These are phyloP conservation scores for Orcinus orca DNA, from an alignment of 2,113 vertebrate species.

Conservation along the genomic window DNA sequence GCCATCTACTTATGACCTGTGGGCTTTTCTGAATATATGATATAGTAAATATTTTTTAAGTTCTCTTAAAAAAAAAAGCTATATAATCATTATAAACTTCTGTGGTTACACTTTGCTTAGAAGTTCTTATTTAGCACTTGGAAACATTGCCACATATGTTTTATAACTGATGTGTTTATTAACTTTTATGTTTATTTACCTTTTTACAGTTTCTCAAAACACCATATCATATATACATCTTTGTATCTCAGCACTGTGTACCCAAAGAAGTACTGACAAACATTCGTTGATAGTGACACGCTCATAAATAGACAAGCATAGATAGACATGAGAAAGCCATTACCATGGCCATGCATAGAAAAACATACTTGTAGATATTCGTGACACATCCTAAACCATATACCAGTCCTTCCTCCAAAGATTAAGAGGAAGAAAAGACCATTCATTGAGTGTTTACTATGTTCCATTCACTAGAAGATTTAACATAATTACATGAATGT, in stretches of 20 bases:
- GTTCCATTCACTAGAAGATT: not conserved
- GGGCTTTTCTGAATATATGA: not conserved
- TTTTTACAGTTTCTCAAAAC: not conserved
- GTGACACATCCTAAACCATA: not conserved
- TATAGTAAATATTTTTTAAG: not conserved
- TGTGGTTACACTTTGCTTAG: not conserved
- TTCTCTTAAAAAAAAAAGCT: not conserved
- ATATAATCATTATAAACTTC: not conserved
- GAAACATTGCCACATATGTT: not conserved
- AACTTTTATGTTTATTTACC: not conserved
- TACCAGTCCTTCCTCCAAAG: not conserved
- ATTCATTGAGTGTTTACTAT: not conserved
- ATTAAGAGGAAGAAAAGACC: not conserved
- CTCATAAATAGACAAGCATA: not conserved
- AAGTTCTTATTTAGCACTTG: not conserved
- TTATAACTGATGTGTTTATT: not conserved
- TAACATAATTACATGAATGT: not conserved
- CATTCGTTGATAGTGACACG: not conserved
- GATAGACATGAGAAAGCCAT: not conserved
- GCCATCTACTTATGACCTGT: not conserved
- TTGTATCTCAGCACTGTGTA: not conserved
- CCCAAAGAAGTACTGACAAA: not conserved
- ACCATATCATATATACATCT: not conserved
- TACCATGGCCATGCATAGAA: not conserved
- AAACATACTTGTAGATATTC: not conserved